Evolutionary conservation across 1,140 invertebrate species (phyloP), one percentile per base, ranked within the genome.

Genomic region (Dufourea novaeangliae): DNA sequence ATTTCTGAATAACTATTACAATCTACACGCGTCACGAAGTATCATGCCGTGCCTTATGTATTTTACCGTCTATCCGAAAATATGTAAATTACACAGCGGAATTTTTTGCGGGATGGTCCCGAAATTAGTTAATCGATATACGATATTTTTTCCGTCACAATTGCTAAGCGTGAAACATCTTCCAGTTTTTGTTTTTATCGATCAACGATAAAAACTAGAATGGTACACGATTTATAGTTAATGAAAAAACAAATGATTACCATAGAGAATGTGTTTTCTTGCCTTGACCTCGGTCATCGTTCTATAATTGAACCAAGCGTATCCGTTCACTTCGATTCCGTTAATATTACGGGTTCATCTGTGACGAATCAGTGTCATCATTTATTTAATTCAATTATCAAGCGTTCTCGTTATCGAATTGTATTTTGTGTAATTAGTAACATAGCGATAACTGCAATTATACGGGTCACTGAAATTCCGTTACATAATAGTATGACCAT

Each of bases 401-500:
- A n/a, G 22, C 17, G 25, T n/a, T 63, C 14, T 11, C 5, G 14
- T 57, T 44, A 72, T 72, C 34, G 11, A 64, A 63, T 63, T 10
- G 22, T 41, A 0, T 61, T 61, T 17, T 4, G 6, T 14, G 6
- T 59, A 80, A 78, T 79, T 70, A 71, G n/a, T 71, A 52, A 29
- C 27, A 27, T 0, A 54, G 12, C 39, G 79, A 87, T 87, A 87
- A 87, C 69, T 44, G 32, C n/a, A 78, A 61, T 82, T 32, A 73
- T 50, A 63, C 32, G 71, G 78, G 75, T 85, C 77, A 74, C 17
- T 68, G 61, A 52, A 56, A 67, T 79, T 61, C 10, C n/a, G 57
- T 87, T 85, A 85, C 68, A 67, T 87, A 85, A 87, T 79, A 22
- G 11, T 44, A 17, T 56, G 50, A 63, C 17, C 32, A 44, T 62